These are phyloP conservation scores for Pheosia gnoma DNA, from an alignment of 2,888 invertebrate genomes.

Conservation along the genomic window DNA sequence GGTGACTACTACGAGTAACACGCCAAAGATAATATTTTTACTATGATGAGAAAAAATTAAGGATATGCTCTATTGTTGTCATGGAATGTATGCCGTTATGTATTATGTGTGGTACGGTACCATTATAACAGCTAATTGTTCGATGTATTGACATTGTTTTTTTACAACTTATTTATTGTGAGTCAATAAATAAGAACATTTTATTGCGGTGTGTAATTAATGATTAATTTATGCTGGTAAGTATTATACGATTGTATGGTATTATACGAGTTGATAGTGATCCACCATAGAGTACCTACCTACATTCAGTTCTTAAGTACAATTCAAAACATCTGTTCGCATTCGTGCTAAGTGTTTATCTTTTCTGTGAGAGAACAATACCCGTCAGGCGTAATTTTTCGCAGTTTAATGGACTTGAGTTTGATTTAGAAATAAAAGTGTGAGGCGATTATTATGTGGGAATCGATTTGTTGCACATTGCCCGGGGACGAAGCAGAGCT, in stretches of 20 bases:
- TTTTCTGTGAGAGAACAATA: constrained; percentile 62
- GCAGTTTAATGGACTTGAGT: constrained; percentile 45
- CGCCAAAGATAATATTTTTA: background rate
- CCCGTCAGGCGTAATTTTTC: constrained; percentile 49
- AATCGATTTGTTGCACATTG: constrained; percentile 17
- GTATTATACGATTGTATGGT: background rate
- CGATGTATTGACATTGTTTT: background rate
- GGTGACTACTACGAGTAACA: background rate
- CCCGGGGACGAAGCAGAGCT: constrained; percentile 7
- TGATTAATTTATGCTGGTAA: background rate
- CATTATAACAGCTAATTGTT: background rate
- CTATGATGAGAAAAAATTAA: background rate
- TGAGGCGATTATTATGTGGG: constrained; percentile 26
- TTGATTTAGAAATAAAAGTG: constrained; percentile 55
- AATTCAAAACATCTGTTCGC: constrained; percentile 55
- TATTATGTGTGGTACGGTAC: background rate
- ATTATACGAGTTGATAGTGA: constrained; percentile 11
- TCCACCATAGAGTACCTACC: constrained; percentile 14
- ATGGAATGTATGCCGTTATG: background rate
- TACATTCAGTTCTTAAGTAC: constrained; percentile 16
- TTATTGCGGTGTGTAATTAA: background rate
- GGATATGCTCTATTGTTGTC: background rate
- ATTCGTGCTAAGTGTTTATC: constrained; percentile 51
- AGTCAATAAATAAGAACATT: background rate
- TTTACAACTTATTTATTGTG: background rate